Base-by-base conservation (phyloP, 2,888 invertebrate species). In the Glaucopsyche alexis region DNA sequence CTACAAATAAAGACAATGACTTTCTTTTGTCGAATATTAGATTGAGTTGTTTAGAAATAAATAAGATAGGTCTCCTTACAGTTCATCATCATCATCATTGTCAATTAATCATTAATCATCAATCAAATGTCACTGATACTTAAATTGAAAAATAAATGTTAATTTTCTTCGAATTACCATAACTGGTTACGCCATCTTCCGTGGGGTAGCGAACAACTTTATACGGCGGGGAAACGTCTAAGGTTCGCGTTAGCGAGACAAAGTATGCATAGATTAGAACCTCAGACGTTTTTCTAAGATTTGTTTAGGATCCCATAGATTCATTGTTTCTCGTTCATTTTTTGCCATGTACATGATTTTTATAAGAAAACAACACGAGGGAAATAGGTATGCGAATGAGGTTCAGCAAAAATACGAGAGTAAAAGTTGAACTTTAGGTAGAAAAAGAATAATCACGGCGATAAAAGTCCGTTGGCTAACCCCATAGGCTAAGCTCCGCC, bases 401-500 rank as follows among this genome's bases (percentile, higher is more conserved):
- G 13, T 55, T 38, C 29, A 60, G 13, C 7, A 69, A 45, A 19
- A 14, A 47, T 13, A 14, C 47, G 49, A 9, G 13, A 13, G 4
- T 13, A 72, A 66, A 67, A 67, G 50, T 52, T 65, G n/a, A 74
- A 74, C 75, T 75, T 77, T 79, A 79, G 79, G 77, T 78, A 79
- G 77, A 79, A 79, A 77, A 84, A 82, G 82, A 85, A 86, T 85
- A 88, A 86, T 86, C 72, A 83, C 83, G 82, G 80, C 81, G 80
- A 81, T 79, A 82, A 86, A 29, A 85, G 81, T 82, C 87, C 84
- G 87, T 86, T 89, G 87, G 89, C 85, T 87, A 81, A 84, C 90
- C 89, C 88, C 88, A 86, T 87, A 80, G 82, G 83, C 82, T 85
- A 90, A 90, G 91, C 91, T 87, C 87, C 92, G 92, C 92, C 92